Conservation (phyloP, 2,797 vertebrate species). For the Forpus xanthops region DNA sequence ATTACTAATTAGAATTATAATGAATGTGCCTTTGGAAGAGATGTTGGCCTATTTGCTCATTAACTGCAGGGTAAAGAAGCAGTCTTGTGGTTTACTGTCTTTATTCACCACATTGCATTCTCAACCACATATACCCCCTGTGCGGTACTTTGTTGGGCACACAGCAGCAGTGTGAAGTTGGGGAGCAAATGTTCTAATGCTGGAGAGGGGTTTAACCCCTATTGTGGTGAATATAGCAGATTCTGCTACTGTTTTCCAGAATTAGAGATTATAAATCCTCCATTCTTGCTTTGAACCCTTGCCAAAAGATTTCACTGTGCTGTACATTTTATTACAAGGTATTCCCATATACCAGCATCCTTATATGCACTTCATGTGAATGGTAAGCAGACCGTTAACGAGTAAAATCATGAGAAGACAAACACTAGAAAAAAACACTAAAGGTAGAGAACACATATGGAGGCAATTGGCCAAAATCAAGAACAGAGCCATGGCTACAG, state of each 20-base stretch:
- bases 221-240: background rate
- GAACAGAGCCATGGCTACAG: background rate
- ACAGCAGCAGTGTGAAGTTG: background rate
- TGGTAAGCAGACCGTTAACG: background rate
- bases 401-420: background rate
- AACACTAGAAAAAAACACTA: background rate
- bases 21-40: slow-evolving; percentile 29
- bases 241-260: background rate
- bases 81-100: background rate
- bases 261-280: background rate
- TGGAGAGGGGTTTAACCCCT: background rate
- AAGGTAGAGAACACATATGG: background rate
- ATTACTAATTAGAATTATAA: slow-evolving; percentile 38
- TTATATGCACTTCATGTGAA: background rate
- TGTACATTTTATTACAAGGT: background rate
- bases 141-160: background rate
- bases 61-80: background rate
- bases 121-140: background rate
- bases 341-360: background rate
- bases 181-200: background rate
- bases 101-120: background rate
- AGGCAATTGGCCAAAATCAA: background rate
- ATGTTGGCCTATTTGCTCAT: slow-evolving; percentile 55
- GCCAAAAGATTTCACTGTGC: background rate
- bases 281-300: background rate